Percentiles rank a stretch among this genome's conserved stretches.
Evolutionary conservation across 64 coral and sea anemone species (phyloP).

Genomic region (Orbicella faveolata): DNA sequence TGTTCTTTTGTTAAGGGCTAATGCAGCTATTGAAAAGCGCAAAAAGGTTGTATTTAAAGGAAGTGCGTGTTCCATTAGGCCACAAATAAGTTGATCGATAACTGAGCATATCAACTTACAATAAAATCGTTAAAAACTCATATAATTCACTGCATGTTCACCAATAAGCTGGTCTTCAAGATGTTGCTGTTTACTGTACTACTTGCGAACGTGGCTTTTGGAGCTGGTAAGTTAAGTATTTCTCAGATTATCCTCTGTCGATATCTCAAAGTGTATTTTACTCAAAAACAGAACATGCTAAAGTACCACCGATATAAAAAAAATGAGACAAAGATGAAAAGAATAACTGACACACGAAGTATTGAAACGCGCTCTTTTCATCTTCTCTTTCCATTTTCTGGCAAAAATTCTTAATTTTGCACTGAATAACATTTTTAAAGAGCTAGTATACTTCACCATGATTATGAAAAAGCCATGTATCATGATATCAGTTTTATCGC

Average conservation of each 20-base stretch:
- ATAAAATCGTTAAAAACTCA: not conserved
- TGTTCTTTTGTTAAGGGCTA: not conserved
- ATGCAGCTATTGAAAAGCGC: not conserved
- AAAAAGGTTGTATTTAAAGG: not conserved
- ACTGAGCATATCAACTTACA: not conserved
- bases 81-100: not conserved
- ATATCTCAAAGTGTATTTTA: not conserved
- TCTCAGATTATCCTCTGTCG: not conserved
- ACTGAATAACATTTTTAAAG: too few species aligned
- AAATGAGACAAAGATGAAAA: too few species aligned
- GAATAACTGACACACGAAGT: too few species aligned
- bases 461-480: too few species aligned
- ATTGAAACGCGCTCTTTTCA: too few species aligned
- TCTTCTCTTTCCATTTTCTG: too few species aligned
- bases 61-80: not conserved
- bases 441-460: too few species aligned
- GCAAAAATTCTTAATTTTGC: too few species aligned
- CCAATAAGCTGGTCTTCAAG: not conserved
- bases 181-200: conserved; percentile 8
- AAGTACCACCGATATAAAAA: too few species aligned
- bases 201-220: not conserved
- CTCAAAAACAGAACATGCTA: too few species aligned
- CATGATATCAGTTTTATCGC: too few species aligned
- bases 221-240: not conserved
- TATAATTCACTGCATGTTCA: too few species aligned